Base-by-base conservation (phyloP, 23 tunicate species). In the Ascidia mentula region DNA sequence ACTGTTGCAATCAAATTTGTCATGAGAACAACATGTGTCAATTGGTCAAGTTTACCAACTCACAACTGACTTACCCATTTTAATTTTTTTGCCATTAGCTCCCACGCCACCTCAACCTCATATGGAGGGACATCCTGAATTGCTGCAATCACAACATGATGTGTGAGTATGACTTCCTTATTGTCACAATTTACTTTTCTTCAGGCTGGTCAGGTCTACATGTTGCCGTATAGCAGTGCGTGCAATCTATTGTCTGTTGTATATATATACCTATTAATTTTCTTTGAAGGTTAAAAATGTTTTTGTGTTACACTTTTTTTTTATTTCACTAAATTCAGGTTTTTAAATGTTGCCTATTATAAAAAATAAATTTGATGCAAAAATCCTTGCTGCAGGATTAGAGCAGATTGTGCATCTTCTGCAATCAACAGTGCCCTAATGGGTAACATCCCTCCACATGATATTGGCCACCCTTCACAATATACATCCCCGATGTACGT, bases 401-500 rank as follows among this genome's bases (percentile, higher is more conserved):
- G 70, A 45, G 18, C 32, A 6, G 81, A 45, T 24, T 45, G 70
- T 46, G 59, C 70, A 45, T 35, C 34, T 8, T 77, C 89, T 9
- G 86, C 89, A 20, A 90, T 90, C 34, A 90, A 90, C 77, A 88
- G 86, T 1, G 96, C 89, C 3, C 42, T 90, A 79, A 85, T 85
- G 89, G 96, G 96, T 13, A 90, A 90, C 69, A 90, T 85, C 4
- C 84, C 85, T 15, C 75, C 45, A 20, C 65, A 53, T 5, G 65
- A 53, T 9, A 53, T 28, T 20, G 22, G 28, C 13, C 65, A 53
- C 65, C 12, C 65, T 3, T 20, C 24, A 28, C 65, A 53, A 53
- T 53, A 53, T 28, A 53, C 65, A 3, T 53, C 65, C 24, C 28
- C 65, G 1, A 53, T 1, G 28, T 53, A 53, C 65, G 12, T 53